Percentiles rank a stretch among this genome's conserved stretches.
These are phyloP conservation scores for Xyliphius kryptos DNA, from an alignment of 2,113 vertebrate species.

Conservation along the genomic window DNA sequence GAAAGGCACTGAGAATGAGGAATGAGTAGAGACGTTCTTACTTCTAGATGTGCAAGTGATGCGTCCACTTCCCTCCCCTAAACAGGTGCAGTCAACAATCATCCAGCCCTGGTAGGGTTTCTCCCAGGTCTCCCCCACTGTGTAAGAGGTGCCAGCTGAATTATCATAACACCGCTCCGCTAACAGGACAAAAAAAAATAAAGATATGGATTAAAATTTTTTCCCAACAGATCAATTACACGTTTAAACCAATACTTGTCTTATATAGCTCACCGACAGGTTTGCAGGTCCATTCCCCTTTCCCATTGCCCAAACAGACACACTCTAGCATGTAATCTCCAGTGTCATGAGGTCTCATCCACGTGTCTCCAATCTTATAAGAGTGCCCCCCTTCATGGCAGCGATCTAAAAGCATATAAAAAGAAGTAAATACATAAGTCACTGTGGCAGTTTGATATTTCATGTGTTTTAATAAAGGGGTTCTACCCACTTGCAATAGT, in stretches of 20 bases:
- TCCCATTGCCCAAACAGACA: too few species aligned
- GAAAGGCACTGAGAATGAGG: too few species aligned
- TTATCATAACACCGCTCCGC: constrained; percentile 95
- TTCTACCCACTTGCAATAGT: constrained; percentile 88
- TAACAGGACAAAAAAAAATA: constrained; percentile 48
- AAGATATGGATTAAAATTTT: neutral
- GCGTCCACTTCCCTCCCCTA: constrained; percentile 90
- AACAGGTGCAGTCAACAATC: constrained; percentile 94
- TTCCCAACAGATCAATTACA: too few species aligned
- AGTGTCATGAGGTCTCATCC: constrained; percentile 85
- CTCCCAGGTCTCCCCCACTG: constrained; percentile 95
- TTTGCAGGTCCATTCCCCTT: constrained; percentile 98
- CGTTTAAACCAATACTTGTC: neutral
- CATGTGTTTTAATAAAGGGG: too few species aligned
- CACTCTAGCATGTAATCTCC: too few species aligned
- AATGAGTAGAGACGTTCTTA: too few species aligned
- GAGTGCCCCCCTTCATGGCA: constrained; percentile 92
- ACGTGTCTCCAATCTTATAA: constrained; percentile 93
- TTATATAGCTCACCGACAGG: constrained; percentile 76
- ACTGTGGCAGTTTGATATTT: too few species aligned
- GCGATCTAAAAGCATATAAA: constrained; percentile 78
- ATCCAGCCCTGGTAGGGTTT: constrained; percentile 97
- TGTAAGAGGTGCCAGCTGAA: constrained; percentile 72
- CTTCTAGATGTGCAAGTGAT: constrained; percentile 94
- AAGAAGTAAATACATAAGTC: constrained; percentile 17